Evolutionary conservation across 2,113 vertebrate genomes (phyloP).

Genomic region (Lycocorax pyrrhopterus): DNA sequence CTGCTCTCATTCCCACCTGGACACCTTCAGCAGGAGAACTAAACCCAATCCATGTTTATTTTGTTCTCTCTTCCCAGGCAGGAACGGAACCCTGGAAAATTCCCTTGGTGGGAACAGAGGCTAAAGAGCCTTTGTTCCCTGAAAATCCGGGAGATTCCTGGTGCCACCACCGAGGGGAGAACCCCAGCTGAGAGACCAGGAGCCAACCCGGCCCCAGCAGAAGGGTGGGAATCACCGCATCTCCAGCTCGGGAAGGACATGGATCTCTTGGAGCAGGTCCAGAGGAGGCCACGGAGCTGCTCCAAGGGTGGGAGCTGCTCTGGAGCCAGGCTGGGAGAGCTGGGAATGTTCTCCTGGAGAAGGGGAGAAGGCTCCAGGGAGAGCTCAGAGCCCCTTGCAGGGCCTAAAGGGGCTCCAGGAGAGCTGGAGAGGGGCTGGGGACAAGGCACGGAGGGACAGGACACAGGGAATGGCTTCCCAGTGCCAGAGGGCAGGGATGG

Average conservation of each 20-base stretch:
- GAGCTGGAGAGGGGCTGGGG: not conserved
- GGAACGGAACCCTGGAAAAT: not conserved
- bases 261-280: not conserved
- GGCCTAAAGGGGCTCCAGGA: not conserved
- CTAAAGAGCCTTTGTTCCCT: not conserved
- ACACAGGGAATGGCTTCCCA: not conserved
- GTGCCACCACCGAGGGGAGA: not conserved
- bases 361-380: not conserved
- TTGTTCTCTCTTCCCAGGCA: not conserved
- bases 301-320: not conserved
- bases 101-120: not conserved
- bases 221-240: not conserved
- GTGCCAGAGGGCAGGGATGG: not conserved
- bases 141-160: not conserved
- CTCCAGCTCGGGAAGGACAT: not conserved
- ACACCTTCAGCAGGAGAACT: not conserved
- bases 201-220: not conserved
- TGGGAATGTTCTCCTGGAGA: not conserved
- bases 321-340: not conserved
- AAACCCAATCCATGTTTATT: not conserved
- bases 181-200: not conserved
- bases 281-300: not conserved
- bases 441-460: not conserved
- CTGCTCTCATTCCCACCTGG: not conserved
- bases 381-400: not conserved